Conservation (phyloP, 1,140 invertebrate species). For the Trichonephila clavipes region DNA sequence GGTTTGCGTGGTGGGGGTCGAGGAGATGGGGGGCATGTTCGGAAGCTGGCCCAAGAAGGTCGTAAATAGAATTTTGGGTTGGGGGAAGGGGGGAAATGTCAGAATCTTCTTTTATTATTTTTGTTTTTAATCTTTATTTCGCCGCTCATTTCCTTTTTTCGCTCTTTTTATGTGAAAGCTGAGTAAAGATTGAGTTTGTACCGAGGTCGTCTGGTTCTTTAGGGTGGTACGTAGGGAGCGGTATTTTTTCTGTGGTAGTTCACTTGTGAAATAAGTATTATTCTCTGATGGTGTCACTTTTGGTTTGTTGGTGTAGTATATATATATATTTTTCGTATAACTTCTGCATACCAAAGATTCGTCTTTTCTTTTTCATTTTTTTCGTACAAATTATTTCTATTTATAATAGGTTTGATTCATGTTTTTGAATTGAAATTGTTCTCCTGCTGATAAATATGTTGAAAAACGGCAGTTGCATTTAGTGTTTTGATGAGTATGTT, state of each 20-base stretch:
- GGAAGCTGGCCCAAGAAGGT: slow-evolving; percentile 1
- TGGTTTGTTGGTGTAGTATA: too few relatives aligned
- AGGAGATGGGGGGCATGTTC: not conserved
- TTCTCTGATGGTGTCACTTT: too few relatives aligned
- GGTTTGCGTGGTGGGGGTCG: slow-evolving; percentile 30
- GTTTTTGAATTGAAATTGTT: too few relatives aligned
- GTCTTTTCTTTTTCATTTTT: too few relatives aligned
- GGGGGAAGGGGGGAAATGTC: not conserved
- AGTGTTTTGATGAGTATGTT: too few relatives aligned
- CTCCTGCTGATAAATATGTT: too few relatives aligned
- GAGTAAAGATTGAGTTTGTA: slow-evolving; percentile 61
- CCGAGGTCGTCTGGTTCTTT: not conserved
- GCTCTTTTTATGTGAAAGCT: slow-evolving; percentile 25
- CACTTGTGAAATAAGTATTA: not conserved
- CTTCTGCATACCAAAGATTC: too few relatives aligned
- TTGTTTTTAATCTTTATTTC: not conserved
- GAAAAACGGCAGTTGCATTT: too few relatives aligned
- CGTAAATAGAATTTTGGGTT: slow-evolving; percentile 59
- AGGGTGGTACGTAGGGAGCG: not conserved
- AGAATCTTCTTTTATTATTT: not conserved
- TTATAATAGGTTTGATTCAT: too few relatives aligned
- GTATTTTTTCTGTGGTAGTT: not conserved
- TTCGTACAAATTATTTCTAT: too few relatives aligned
- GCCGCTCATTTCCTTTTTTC: slow-evolving; percentile 11
- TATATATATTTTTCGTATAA: too few relatives aligned